Conservation (phyloP, 2,113 vertebrate genomes). For the Dendrocopos noguchii region DNA sequence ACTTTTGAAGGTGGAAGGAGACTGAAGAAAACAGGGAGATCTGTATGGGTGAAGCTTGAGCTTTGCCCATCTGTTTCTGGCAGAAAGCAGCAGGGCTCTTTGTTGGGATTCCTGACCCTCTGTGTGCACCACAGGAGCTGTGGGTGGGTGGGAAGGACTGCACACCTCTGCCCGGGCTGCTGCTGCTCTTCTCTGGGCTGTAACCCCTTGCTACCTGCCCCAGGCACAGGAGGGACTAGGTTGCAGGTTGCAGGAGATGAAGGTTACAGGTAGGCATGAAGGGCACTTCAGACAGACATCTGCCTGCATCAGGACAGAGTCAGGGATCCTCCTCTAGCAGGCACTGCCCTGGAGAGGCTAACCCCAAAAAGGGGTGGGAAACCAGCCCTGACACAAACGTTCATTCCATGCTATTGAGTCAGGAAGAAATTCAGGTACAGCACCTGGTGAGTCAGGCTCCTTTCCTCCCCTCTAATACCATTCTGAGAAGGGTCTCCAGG, state of each 20-base stretch:
- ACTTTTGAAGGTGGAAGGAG: accelerated
- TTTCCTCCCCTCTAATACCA: not conserved
- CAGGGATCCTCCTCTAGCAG: not conserved
- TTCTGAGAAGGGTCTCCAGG: not conserved
- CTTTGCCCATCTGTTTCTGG: not conserved
- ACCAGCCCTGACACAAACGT: not conserved
- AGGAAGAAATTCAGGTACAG: not conserved
- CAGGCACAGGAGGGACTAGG: not conserved
- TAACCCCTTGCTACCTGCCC: not conserved
- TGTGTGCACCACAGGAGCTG: not conserved
- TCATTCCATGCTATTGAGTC: not conserved
- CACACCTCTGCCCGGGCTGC: not conserved
- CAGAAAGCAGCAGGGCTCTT: not conserved
- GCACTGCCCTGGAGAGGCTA: not conserved
- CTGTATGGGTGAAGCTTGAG: not conserved
- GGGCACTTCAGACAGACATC: not conserved
- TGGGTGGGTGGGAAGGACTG: not conserved
- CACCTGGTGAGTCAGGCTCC: not conserved
- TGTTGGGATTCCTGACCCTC: not conserved
- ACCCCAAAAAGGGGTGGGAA: conserved; percentile 16
- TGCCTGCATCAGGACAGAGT: not conserved
- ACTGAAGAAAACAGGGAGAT: not conserved
- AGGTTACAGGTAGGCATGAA: not conserved
- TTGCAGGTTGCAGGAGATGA: not conserved
- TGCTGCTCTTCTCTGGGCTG: not conserved